These are phyloP conservation scores for Euproctis similis DNA, from an alignment of 2,888 invertebrate species.

Conservation along the genomic window DNA sequence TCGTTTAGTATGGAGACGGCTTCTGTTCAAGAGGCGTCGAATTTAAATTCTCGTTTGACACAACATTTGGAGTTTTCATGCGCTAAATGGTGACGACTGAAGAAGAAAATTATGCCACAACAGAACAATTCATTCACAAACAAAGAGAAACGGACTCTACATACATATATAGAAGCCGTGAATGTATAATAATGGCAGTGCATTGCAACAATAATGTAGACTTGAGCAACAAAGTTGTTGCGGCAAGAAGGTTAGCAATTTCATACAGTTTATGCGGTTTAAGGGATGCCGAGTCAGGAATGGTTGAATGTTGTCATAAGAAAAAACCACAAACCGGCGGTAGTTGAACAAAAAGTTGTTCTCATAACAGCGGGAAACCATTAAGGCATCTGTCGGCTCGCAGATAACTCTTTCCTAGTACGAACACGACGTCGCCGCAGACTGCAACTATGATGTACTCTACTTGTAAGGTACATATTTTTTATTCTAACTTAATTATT, in stretches of 20 bases:
- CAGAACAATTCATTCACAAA: no score
- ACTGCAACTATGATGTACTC: constrained; percentile 17
- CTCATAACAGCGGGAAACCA: constrained; percentile 35
- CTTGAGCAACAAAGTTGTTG: constrained; percentile 27
- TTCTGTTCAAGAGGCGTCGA: no score
- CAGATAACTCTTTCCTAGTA: constrained; percentile 16
- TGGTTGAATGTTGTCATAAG: constrained; percentile 36
- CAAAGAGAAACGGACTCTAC: no score
- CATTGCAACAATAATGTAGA: constrained; percentile 28
- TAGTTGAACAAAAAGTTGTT: constrained; percentile 39
- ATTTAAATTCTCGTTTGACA: no score
- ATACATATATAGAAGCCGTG: no score
- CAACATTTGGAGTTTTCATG: no score
- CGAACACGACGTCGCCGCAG: not conserved
- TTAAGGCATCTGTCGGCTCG: constrained; percentile 18
- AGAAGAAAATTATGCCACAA: no score
- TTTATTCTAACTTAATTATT: no score
- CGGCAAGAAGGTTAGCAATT: constrained; percentile 35
- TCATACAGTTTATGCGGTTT: constrained; percentile 51
- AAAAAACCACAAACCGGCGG: constrained; percentile 46
- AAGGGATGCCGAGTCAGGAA: constrained; percentile 45
- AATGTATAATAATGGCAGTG: constrained; percentile 42
- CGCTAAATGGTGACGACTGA: no score
- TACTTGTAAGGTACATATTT: no score
- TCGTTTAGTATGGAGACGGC: no score